These are phyloP conservation scores for Melipona beecheii DNA, from an alignment of 2,888 invertebrate species.

Conservation along the genomic window DNA sequence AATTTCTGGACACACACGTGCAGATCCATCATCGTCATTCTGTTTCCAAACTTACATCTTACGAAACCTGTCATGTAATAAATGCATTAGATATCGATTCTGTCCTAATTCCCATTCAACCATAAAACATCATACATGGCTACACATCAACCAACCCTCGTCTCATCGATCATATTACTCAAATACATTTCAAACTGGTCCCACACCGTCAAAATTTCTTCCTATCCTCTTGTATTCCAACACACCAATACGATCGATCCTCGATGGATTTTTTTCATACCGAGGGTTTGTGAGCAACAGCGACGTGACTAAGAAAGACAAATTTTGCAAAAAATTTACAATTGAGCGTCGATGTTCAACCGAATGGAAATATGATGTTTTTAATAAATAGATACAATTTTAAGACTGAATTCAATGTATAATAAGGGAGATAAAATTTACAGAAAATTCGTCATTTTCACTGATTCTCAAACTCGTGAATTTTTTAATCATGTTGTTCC, in stretches of 20 bases:
- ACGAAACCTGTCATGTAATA: neutral
- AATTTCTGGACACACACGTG: neutral
- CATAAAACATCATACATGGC: neutral
- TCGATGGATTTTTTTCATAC: neutral
- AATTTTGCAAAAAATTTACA: too few species aligned
- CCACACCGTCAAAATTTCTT: neutral
- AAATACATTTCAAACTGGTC: slow-evolving; percentile 8
- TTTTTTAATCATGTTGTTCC: too few species aligned
- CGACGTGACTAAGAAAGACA: neutral
- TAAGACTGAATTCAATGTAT: too few species aligned
- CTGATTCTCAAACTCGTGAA: too few species aligned
- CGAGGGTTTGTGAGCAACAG: neutral
- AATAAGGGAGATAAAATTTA: too few species aligned
- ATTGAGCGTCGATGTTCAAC: too few species aligned
- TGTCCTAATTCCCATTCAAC: neutral
- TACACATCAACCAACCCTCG: neutral
- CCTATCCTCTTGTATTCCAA: neutral
- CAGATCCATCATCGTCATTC: neutral
- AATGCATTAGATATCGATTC: neutral
- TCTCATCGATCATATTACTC: slow-evolving; percentile 17
- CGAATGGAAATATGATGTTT: too few species aligned
- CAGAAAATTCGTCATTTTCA: too few species aligned
- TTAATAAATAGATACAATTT: too few species aligned
- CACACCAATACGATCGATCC: slow-evolving; percentile 18
- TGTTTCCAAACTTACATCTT: too few species aligned